phyloP scores from a whole-genome alignment of 2,888 invertebrate genomes.

The Tetheella fluctuosa region DNA sequence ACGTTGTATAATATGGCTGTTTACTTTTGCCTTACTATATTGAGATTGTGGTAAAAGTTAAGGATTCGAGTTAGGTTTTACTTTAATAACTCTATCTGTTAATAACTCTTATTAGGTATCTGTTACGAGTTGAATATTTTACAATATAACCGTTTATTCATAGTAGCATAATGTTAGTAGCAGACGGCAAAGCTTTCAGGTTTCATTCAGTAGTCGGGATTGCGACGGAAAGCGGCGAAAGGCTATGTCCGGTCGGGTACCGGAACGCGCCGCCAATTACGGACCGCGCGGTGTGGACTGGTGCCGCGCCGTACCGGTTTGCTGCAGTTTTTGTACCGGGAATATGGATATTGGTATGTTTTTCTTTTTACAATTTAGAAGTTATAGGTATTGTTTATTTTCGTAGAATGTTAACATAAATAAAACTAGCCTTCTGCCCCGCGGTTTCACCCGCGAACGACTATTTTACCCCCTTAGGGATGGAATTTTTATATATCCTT shows the following conservation, averaged over 20 bases:
- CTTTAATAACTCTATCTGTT: too few relatives aligned
- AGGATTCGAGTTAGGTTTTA: too few relatives aligned
- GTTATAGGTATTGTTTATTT: not conserved
- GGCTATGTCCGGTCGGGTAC: conserved; percentile 25
- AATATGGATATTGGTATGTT: not conserved
- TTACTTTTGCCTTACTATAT: too few relatives aligned
- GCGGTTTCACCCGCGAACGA: too few relatives aligned
- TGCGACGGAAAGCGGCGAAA: conserved; percentile 28
- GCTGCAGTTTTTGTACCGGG: not conserved
- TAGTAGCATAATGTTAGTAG: conserved; percentile 29
- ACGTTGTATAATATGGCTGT: too few relatives aligned
- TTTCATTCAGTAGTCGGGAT: conserved; percentile 9
- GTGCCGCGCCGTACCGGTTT: not conserved
- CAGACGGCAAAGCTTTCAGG: conserved; percentile 19
- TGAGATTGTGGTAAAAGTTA: too few relatives aligned
- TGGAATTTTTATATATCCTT: too few relatives aligned
- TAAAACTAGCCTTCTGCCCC: too few relatives aligned
- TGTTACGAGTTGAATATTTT: not conserved
- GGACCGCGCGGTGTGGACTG: conserved; percentile 2
- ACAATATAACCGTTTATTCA: conserved; percentile 21
- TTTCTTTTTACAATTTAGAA: not conserved
- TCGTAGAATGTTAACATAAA: too few relatives aligned
- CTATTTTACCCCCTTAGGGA: too few relatives aligned
- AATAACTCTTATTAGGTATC: too few relatives aligned
- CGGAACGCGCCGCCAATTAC: conserved; percentile 25